Evolutionary conservation across 2,113 vertebrate species (phyloP), one percentile per base, ranked within the genome.

Genomic region (Calidris pygmaea): DNA sequence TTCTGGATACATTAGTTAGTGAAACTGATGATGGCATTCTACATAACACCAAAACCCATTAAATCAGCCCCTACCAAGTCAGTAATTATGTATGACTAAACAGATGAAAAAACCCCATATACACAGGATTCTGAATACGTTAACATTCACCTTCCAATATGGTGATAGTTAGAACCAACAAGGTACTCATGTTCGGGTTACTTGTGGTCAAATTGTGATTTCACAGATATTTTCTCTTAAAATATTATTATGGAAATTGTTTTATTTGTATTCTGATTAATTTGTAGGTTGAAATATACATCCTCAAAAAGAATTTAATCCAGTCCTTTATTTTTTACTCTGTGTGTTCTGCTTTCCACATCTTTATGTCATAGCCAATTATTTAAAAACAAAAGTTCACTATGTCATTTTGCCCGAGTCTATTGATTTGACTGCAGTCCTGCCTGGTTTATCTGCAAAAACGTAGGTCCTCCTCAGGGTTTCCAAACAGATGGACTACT

Each of bases 401-500:
- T 7, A 7, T 83, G 60, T 85, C 79, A 75, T 78, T 91, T 94
- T 90, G 48, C 66, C 90, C 17, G 7, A 9, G 1, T 74, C 65
- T 70, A 32, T 90, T 94, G 90, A 74, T 26, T 94, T 72, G 52
- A 81, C 39, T 60, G 23, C 55, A 63, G 13, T 74, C 39, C 67
- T 83, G 41, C 50, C 35, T 83, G 8, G 39, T 94, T 83, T 41
- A 48, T 87, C 58, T 88, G 59, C 21, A 94, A 58, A 94, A 88
- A 41, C 0, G 0, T 81, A 74, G 43, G 78, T 90, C 19, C 15
- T 93, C 83, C 45, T 90, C 43, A 72, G 73, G 68, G 47, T 91
- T 95, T 93, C 76, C 68, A 90, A 27, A 12, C 85, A 96, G 83
- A 94, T 93, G 90, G 93, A 24, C 76, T 84, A 52, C 60, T 85